Conservation (phyloP, 1,140 invertebrate genomes). For the Microplitis mediator region DNA sequence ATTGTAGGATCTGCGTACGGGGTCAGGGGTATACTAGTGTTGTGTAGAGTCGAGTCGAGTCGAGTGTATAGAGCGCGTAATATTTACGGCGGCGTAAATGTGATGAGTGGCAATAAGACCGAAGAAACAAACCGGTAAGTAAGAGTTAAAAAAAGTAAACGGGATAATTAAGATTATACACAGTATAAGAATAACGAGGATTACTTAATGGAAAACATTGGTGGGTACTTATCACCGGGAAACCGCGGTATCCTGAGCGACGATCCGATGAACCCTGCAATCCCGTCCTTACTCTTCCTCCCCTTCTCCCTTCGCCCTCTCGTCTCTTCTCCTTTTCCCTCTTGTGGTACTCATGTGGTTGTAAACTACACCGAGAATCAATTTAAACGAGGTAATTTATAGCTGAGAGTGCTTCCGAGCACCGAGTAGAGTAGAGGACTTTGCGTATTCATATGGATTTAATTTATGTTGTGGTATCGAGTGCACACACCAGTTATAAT, state of each 20-base stretch:
- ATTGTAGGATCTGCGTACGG: no score
- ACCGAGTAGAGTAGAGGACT: slow-evolving; percentile 15
- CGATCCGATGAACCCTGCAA: neutral
- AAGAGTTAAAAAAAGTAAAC: slow-evolving; percentile 3
- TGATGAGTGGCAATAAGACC: neutral
- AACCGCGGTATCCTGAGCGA: slow-evolving; percentile 8
- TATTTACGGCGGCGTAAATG: neutral
- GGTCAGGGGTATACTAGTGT: no score
- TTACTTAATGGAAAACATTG: slow-evolving; percentile 17
- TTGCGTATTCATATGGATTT: slow-evolving; percentile 30
- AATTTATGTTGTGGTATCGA: slow-evolving; percentile 33
- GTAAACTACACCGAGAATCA: slow-evolving; percentile 31
- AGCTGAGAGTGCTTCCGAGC: slow-evolving; percentile 27
- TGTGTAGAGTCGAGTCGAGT: no score
- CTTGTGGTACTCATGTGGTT: slow-evolving; percentile 9
- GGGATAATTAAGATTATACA: slow-evolving; percentile 26
- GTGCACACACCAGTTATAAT: slow-evolving; percentile 31
- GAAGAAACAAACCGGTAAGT: neutral
- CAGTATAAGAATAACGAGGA: slow-evolving; percentile 17
- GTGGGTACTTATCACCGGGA: slow-evolving; percentile 9
- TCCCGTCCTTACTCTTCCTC: neutral
- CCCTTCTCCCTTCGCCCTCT: neutral
- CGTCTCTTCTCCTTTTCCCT: neutral
- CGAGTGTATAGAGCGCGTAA: no score
- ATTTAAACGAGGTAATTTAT: slow-evolving; percentile 33